Percentiles rank a stretch among this genome's conserved stretches.
Conservation (phyloP, 2,888 invertebrate species). For the Pristionchus fissidentatus region DNA sequence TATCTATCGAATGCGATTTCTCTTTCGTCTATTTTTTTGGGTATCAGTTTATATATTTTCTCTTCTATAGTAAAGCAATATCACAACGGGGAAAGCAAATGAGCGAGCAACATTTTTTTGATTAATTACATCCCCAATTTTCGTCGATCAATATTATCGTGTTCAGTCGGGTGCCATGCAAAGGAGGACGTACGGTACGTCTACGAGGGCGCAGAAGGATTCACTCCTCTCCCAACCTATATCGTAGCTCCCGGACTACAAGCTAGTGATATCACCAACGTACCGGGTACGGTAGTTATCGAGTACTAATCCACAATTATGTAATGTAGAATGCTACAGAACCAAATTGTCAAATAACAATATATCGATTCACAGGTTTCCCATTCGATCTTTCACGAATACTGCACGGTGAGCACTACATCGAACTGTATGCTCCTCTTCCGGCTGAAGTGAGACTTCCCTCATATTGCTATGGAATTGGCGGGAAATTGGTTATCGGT, state of each 20-base stretch:
- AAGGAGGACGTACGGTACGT: conserved; percentile 83
- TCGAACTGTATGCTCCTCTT: conserved; percentile 80
- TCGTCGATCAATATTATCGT: no score
- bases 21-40: no score
- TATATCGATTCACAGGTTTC: conserved; percentile 55
- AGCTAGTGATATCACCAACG: conserved; percentile 58
- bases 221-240: conserved; percentile 88
- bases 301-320: no score
- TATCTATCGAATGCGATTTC: no score
- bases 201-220: conserved; percentile 90
- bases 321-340: no score
- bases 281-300: conserved; percentile 57
- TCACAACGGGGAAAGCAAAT: no score
- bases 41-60: no score
- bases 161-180: conserved; percentile 78
- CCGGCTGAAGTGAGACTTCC: background rate
- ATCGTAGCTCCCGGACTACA: conserved; percentile 80
- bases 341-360: background rate
- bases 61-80: no score
- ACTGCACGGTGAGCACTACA: conserved; percentile 95
- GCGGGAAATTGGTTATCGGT: background rate
- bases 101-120: no score
- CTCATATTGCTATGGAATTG: background rate
- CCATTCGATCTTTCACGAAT: conserved; percentile 76
- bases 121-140: no score